phyloP scores from a whole-genome alignment of 2,797 vertebrate genomes.

The Acipenser transmontanus region DNA sequence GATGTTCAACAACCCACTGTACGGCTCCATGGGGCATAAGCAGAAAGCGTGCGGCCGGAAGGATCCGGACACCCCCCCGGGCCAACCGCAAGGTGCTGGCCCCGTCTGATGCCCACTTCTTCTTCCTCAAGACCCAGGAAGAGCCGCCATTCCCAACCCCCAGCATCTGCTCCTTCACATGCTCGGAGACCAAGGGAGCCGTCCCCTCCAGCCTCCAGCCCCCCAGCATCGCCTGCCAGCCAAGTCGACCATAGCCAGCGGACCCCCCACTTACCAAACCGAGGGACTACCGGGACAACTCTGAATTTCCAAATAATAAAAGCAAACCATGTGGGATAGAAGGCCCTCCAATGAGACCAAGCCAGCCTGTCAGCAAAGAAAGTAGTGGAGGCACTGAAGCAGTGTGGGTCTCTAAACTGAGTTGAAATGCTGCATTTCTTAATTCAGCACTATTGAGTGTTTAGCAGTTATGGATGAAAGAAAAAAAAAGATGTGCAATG shows the following conservation, averaged over 20 bases:
- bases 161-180: constrained; percentile 76
- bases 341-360: constrained; percentile 30
- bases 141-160: constrained; percentile 61
- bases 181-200: constrained; percentile 64
- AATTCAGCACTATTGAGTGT: too few relatives aligned
- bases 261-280: constrained; percentile 46
- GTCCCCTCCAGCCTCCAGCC: constrained; percentile 21
- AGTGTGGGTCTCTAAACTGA: neutral
- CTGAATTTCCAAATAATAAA: constrained; percentile 64
- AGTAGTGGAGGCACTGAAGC: constrained; percentile 23
- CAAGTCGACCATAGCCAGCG: constrained; percentile 49
- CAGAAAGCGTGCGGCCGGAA: constrained; percentile 46
- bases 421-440: too few relatives aligned
- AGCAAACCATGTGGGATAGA: constrained; percentile 52
- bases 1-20: constrained; percentile 95
- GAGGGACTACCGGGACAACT: constrained; percentile 79
- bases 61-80: constrained; percentile 59
- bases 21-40: constrained; percentile 65
- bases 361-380: constrained; percentile 45
- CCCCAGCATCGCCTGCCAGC: constrained; percentile 50
- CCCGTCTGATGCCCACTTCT: constrained; percentile 40
- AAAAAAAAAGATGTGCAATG: neutral
- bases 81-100: constrained; percentile 52
- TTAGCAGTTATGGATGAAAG: too few relatives aligned
- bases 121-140: constrained; percentile 55